These are phyloP conservation scores for Galerucella pusilla DNA, from an alignment of 2,888 invertebrate species.

Conservation along the genomic window DNA sequence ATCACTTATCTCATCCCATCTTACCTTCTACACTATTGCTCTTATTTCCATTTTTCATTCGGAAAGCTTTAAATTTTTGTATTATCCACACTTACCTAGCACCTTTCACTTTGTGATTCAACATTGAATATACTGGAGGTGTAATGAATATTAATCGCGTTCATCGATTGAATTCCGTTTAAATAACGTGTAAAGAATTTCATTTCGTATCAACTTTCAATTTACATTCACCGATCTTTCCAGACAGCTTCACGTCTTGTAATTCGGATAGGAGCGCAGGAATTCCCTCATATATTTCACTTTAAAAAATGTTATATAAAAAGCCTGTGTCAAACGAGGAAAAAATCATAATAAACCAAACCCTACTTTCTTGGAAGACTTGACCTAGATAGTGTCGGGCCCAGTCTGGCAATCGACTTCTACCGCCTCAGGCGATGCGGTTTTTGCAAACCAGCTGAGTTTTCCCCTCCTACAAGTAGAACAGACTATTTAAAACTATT, in stretches of 20 bases:
- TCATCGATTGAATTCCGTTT: not conserved
- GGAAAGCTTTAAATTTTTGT: too few species aligned
- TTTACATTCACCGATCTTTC: slow-evolving; percentile 1
- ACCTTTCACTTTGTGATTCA: too few species aligned
- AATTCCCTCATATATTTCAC: not conserved
- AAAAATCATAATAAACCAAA: slow-evolving; percentile 32
- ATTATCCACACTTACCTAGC: too few species aligned
- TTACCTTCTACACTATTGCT: too few species aligned
- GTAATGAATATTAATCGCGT: not conserved
- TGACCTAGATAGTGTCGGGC: slow-evolving; percentile 28
- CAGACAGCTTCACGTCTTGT: not conserved
- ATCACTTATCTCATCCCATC: too few species aligned
- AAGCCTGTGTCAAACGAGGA: slow-evolving; percentile 15
- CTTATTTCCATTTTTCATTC: too few species aligned
- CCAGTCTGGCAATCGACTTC: slow-evolving; percentile 28
- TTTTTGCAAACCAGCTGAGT: too few species aligned
- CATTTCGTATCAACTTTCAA: not conserved
- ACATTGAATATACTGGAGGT: not conserved
- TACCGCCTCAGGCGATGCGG: slow-evolving; percentile 29
- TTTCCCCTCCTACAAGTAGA: not conserved
- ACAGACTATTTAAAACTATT: not conserved
- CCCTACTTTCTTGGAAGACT: slow-evolving; percentile 19
- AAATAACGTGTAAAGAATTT: slow-evolving; percentile 1
- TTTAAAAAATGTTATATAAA: slow-evolving; percentile 1
- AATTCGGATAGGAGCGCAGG: not conserved